Base-by-base conservation (phyloP, 2,797 vertebrate genomes). In the Xiphophorus birchmanni region DNA sequence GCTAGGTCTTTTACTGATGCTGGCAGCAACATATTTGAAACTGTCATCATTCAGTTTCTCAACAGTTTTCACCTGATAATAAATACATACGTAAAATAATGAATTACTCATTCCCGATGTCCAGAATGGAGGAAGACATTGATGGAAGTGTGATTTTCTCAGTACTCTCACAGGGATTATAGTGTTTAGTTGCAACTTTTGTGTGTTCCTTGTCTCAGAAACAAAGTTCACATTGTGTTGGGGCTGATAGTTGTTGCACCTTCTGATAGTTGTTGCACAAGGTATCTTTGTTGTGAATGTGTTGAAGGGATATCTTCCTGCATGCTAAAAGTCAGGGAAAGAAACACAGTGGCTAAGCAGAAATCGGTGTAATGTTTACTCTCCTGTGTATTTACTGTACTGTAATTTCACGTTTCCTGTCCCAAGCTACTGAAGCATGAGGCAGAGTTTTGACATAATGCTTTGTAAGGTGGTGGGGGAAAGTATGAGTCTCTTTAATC, bases 181-280 rank as follows among this genome's bases (percentile, higher is more conserved):
- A 75, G 10, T n/a, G 26, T 71, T 75, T 77, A 44, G 7, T 83
- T 73, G 75, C 73, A 87, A 74, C 77, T 54, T 85, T 90, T 79
- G 35, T 85, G 67, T n/a, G 44, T 10, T 82, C 44, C 4, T 65
- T 37, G n/a, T 87, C 73, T 78, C 76, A 11, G 69, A 84, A 84
- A 91, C 89, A 93, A 91, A 87, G 87, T 76, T 35, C 65, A 45
- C 76, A 80, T 84, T 93, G 88, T 91, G 73, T 2, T 79, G 56
- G 50, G 44, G 67, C 77, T 56, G 54, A 63, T 2, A 75, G 75
- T 73, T 85, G 83, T 87, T 85, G 72, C 73, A 42, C 78, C 67
- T 76, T 76, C 73, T 77, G 40, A 50, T 8, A 74, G 10, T 47
- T 67, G 8, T 47, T 67, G 32, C 81, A 86, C 84, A 79, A 89